Base-by-base conservation (phyloP, 2,797 vertebrate genomes). In the Chiroxiphia lanceolata region DNA sequence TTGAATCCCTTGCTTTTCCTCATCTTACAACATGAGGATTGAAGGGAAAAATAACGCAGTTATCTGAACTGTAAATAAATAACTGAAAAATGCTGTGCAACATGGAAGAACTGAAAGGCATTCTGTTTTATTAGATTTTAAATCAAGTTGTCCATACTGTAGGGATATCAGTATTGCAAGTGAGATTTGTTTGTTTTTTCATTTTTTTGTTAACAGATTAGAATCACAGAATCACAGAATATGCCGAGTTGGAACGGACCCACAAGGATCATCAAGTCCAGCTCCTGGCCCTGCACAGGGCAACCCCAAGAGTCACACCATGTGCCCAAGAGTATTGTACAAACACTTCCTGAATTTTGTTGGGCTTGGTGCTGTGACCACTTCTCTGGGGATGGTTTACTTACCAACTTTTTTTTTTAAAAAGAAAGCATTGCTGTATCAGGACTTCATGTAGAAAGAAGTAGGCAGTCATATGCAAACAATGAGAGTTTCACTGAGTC, bases 61-160 rank as follows among this genome's bases (percentile, higher is more conserved):
- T 33, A 29, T 20, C 27, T 72, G 42, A 89, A 82, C 21, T 45
- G 70, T 72, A 87, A 87, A 89, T 61, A 29, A 92, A 68, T 87
- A 84, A 72, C 75, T 61, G 29, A 87, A 90, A 87, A 87, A 36
- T 4, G 1, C 10, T 82, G n/a, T 84, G 63, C 42, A 72, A 75
- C 42, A 64, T 23, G 11, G 33, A 77, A 45, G 42, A 77, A 53
- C 23, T 53, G 40, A 85, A 90, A 90, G 6, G 3, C 45, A 65
- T 71, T 83, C 11, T 64, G 12, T 27, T 92, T 89, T 53, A 69
- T 79, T 72, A 61, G 50, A 76, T 56, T 84, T 92, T 75, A 68
- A 78, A 76, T 92, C 34, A 45, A 61, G 33, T 42, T 68, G 12
- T 53, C 44, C 29, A 42, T 69, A 60, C 10, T 31, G 42, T 36